Evolutionary conservation across 1,140 invertebrate species (phyloP).

Genomic region (Drosophila ironensis): DNA sequence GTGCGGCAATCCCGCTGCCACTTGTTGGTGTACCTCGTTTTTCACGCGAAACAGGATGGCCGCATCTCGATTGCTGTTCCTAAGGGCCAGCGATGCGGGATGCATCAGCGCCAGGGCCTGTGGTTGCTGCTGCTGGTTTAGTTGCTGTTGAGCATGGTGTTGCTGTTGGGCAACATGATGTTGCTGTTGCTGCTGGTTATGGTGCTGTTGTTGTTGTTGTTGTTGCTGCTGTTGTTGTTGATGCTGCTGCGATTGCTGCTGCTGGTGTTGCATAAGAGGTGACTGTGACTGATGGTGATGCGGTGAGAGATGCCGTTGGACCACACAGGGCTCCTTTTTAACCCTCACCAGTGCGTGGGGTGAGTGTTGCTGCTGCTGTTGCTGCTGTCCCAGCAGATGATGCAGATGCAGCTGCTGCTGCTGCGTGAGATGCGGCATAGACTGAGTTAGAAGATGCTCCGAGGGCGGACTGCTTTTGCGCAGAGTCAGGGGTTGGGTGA

Average conservation of each 20-base stretch:
- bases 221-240: conserved; percentile 45
- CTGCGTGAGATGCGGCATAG: conserved; percentile 77
- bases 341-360: conserved; percentile 81
- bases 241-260: conserved; percentile 63
- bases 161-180: conserved; percentile 57
- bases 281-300: conserved; percentile 63
- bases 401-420: conserved; percentile 73
- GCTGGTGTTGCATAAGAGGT: conserved; percentile 70
- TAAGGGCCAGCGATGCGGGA: conserved; percentile 69
- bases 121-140: conserved; percentile 73
- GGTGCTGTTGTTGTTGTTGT: conserved; percentile 37
- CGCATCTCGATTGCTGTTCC: conserved; percentile 74
- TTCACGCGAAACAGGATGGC: conserved; percentile 79
- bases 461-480: conserved; percentile 75
- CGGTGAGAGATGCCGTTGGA: conserved; percentile 66
- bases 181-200: conserved; percentile 33
- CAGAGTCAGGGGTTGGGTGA: conserved; percentile 73
- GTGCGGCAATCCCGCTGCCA: conserved; percentile 59
- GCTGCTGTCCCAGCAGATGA: conserved; percentile 80
- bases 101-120: conserved; percentile 80
- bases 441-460: conserved; percentile 79
- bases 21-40: conserved; percentile 81
- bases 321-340: conserved; percentile 83
- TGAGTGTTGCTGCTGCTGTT: conserved; percentile 82
- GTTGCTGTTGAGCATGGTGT: conserved; percentile 36